phyloP scores from a whole-genome alignment of 2,888 invertebrate genomes.

The Gasteruption jaculator region DNA sequence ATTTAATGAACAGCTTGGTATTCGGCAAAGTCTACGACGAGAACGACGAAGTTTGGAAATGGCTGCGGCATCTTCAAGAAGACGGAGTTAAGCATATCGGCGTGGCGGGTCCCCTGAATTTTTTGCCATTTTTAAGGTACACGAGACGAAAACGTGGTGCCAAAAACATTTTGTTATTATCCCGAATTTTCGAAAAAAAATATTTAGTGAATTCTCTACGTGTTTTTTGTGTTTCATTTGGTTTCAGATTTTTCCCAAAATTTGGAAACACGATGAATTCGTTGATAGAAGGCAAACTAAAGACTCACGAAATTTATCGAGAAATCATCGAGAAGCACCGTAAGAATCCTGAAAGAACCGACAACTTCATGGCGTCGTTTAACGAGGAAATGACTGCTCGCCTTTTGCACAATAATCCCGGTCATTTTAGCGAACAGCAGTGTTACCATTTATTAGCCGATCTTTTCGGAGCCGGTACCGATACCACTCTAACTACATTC shows the following conservation, averaged over 20 bases:
- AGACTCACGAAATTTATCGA: slow-evolving; percentile 70
- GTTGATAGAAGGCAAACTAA: slow-evolving; percentile 65
- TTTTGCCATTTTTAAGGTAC: slow-evolving; percentile 75
- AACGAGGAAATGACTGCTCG: slow-evolving; percentile 56
- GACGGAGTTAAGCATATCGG: slow-evolving; percentile 81
- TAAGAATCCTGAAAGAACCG: slow-evolving; percentile 25
- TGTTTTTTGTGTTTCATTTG: too few relatives aligned
- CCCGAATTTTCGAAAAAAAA: too few relatives aligned
- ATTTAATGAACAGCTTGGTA: slow-evolving; percentile 71
- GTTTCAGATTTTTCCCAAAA: slow-evolving; percentile 60
- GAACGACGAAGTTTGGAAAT: slow-evolving; percentile 71
- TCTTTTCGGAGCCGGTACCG: slow-evolving; percentile 81
- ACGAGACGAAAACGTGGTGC: slow-evolving; percentile 2
- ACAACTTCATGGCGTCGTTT: slow-evolving; percentile 64
- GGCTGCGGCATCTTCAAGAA: slow-evolving; percentile 74
- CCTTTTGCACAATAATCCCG: slow-evolving; percentile 40
- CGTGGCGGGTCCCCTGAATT: slow-evolving; percentile 78
- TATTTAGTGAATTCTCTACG: too few relatives aligned
- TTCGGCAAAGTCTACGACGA: slow-evolving; percentile 70
- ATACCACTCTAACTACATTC: slow-evolving; percentile 75
- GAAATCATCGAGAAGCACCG: slow-evolving; percentile 61
- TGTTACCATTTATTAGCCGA: slow-evolving; percentile 74
- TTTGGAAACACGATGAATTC: slow-evolving; percentile 63
- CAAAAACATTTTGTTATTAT: too few relatives aligned
- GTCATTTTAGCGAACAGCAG: slow-evolving; percentile 64